Base-by-base conservation (phyloP, 1,140 invertebrate species). In the Drosophila carrolli region DNA sequence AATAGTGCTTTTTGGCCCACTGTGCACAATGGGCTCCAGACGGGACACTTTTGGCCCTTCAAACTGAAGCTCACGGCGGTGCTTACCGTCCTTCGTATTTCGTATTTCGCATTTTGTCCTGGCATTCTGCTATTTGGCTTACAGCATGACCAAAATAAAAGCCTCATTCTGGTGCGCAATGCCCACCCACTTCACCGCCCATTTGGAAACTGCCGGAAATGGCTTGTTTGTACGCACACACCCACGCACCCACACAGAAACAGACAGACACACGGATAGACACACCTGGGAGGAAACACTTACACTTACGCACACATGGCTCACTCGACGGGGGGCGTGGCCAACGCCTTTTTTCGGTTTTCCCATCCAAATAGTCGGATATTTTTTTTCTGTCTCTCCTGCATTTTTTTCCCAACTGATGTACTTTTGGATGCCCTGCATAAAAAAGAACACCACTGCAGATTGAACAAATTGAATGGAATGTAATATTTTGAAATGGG, bases 171-270 rank as follows among this genome's bases (percentile, higher is more conserved):
- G 44, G 4, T 23, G 11, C 44, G 11, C 44, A 19, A 23, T 16
- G 8, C 7, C 9, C 9, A 11, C 10, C 44, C 19, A 8, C n/a
- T 14, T 13, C 7, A 16, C 44, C 16, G 7, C 4, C 38, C 13
- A 59, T 11, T 46, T 23, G 27, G 61, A 27, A 62, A 13, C 65
- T 44, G 59, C 65, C 65, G 66, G 66, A 70, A 70, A 70, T 66
- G 41, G 60, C 50, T 68, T 68, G 65, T 68, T 68, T 65, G 61
- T 48, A 32, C 56, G 29, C 44, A 50, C 46, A 43, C 54, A 48
- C 11, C 16, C 35, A 44, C 37, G 38, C 11, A 41, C 19, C 1
- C 19, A 16, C n/a, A 54, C 27, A 14, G 13, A 47, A 14, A 40
- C 56, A 37, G 27, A 46, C 7, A 10, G n/a, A 47, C 32, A 51